phyloP scores from a whole-genome alignment of 2,888 invertebrate genomes.

The Alloscopus bannaensis region DNA sequence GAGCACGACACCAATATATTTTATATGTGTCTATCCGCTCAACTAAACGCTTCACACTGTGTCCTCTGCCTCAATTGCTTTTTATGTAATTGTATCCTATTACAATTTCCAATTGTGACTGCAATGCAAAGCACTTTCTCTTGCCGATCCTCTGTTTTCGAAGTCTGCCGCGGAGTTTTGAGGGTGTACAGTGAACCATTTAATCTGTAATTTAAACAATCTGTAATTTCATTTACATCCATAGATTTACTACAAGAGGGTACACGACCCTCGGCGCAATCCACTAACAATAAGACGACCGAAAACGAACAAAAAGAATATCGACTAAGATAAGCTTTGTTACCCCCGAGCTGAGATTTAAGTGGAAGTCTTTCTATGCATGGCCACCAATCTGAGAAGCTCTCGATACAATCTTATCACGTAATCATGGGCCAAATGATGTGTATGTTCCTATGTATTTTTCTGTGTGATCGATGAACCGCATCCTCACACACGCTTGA shows the following conservation, averaged over 20 bases:
- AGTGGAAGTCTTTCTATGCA: constrained; percentile 14
- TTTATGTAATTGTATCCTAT: constrained; percentile 31
- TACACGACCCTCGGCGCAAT: too few species aligned
- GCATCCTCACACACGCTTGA: not conserved
- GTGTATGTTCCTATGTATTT: not conserved
- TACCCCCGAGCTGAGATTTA: too few species aligned
- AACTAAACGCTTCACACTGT: not conserved
- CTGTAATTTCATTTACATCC: constrained; percentile 34
- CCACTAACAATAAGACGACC: too few species aligned
- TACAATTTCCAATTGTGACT: not conserved
- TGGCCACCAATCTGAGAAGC: not conserved
- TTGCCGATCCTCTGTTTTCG: not conserved
- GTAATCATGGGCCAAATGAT: constrained; percentile 7
- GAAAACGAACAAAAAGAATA: too few species aligned
- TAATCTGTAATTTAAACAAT: constrained; percentile 47
- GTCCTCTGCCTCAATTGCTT: constrained; percentile 26
- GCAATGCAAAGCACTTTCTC: too few species aligned
- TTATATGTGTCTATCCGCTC: not conserved
- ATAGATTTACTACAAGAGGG: not conserved
- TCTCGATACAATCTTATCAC: constrained; percentile 10
- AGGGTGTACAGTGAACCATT: constrained; percentile 48
- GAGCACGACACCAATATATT: too few species aligned
- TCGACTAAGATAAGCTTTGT: too few species aligned
- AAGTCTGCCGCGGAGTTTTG: constrained; percentile 13
- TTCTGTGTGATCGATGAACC: not conserved